A percentile compares a stretch with the other conserved stretches of the same genome.
Evolutionary conservation across 1,140 invertebrate species (phyloP).

Genomic region (Apis florea): DNA sequence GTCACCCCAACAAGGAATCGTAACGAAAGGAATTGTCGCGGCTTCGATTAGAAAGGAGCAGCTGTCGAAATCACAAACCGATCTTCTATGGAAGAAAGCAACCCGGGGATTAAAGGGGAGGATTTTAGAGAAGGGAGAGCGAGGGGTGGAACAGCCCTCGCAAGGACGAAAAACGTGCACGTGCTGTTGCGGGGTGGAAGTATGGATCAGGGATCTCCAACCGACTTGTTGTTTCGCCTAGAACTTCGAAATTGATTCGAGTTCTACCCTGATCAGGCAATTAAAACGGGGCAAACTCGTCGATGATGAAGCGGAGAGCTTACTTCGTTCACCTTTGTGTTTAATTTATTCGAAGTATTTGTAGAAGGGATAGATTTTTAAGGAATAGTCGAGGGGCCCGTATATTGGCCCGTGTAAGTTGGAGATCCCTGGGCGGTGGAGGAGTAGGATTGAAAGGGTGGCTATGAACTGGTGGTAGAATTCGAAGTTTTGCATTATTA

Average conservation of each 20-base stretch:
- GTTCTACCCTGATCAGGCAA: constrained; percentile 5
- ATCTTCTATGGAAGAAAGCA: constrained; percentile 39
- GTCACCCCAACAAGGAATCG: not conserved
- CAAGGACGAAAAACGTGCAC: constrained; percentile 30
- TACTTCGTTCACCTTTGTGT: too few species aligned
- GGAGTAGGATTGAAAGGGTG: not conserved
- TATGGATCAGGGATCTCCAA: constrained; percentile 5
- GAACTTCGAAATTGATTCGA: constrained; percentile 29
- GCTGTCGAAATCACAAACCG: constrained; percentile 37
- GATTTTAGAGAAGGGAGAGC: constrained; percentile 4
- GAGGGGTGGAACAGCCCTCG: not conserved
- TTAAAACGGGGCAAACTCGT: constrained; percentile 6
- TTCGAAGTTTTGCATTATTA: constrained; percentile 37
- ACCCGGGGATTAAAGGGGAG: constrained; percentile 9
- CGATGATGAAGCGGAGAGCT: not conserved
- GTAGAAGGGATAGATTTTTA: not conserved
- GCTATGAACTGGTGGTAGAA: not conserved
- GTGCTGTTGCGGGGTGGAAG: constrained; percentile 51
- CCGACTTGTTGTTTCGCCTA: not conserved
- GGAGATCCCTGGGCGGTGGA: not conserved
- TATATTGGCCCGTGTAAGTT: not conserved
- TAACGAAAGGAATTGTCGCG: not conserved
- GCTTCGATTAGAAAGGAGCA: constrained; percentile 31
- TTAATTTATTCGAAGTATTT: not conserved
- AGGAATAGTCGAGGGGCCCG: not conserved